Evolutionary conservation across 2,888 invertebrate genomes (phyloP), one percentile per base, ranked within the genome.

Genomic region (Beris chalybata): DNA sequence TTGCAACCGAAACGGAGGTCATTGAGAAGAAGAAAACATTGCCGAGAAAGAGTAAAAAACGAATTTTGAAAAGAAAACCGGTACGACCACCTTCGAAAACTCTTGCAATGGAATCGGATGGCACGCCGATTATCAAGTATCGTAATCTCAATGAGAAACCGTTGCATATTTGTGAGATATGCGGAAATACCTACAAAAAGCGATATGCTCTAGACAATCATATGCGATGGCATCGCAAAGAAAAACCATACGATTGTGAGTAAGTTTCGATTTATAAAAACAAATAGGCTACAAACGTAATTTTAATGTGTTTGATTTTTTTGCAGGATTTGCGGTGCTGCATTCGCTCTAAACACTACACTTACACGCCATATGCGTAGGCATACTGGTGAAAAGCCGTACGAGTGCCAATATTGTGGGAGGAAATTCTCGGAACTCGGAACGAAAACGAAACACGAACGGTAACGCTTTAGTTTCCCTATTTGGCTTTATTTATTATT

Each of bases 301-400:
- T 43, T 32, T 31, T 11, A 38, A 4, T 55, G 64, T 38, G 15
- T 57, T 59, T 7, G 44, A 61, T 53, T 61, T 4, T 58, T 22
- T 22, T 22, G 22, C 3, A 80, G 80, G 70, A 77, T 80, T 55
- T 81, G 81, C 61, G 74, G 75, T 4, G 75, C 77, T 65, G 70
- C 75, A 0, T 80, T 81, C 59, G 77, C 78, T 50, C 75, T 80
- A 0, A 78, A 79, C 67, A 81, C 79, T 70, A 79, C 81, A 68
- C 66, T 81, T 38, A 78, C 76, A 13, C 76, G 81, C 0, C 81
- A 81, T 61, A 81, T 81, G 71, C 75, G 79, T 9, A 76, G 77
- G 38, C 81, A 80, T 65, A 81, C 79, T 0, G 70, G 81, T 0
- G 75, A 74, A 7, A 77, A 78, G 22, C 81, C 81, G 0, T 81